phyloP scores from a whole-genome alignment of 2,888 invertebrate genomes.

The Pegoplata infirma region DNA sequence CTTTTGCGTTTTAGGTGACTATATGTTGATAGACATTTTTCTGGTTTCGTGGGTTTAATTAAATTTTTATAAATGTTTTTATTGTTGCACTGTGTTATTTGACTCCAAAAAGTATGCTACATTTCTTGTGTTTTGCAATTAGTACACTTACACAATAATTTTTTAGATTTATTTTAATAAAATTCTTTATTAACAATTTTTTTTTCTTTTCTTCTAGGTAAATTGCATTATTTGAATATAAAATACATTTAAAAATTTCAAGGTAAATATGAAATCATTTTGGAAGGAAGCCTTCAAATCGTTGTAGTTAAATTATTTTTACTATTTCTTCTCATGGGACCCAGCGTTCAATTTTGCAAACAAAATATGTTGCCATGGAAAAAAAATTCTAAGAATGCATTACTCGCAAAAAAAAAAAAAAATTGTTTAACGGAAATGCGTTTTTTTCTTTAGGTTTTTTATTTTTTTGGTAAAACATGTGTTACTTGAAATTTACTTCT shows the following conservation, averaged over 20 bases:
- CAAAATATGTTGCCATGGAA: not conserved
- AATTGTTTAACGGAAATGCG: slow-evolving; percentile 27
- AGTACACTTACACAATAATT: too few species aligned
- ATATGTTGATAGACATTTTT: too few species aligned
- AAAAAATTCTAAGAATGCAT: not conserved
- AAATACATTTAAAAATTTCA: not conserved
- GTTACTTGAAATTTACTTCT: slow-evolving; percentile 37
- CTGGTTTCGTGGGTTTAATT: too few species aligned
- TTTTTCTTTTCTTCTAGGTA: not conserved
- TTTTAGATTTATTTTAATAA: not conserved
- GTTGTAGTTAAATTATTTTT: too few species aligned
- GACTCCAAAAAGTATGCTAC: too few species aligned
- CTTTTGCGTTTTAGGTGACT: too few species aligned
- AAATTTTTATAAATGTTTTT: too few species aligned
- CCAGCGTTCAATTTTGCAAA: not conserved
- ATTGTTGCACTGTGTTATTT: too few species aligned
- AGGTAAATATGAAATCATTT: not conserved
- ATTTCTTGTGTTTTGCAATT: too few species aligned
- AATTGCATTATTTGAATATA: too few species aligned
- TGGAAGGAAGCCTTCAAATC: too few species aligned
- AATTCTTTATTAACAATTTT: not conserved
- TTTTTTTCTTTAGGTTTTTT: slow-evolving; percentile 34
- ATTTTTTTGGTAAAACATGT: slow-evolving; percentile 46
- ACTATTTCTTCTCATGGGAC: not conserved
- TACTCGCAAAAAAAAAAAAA: too few species aligned